A percentile compares a stretch with the other conserved stretches of the same genome.
Evolutionary conservation across 2,888 invertebrate species (phyloP).

Genomic region (Eupithecia tripunctaria): DNA sequence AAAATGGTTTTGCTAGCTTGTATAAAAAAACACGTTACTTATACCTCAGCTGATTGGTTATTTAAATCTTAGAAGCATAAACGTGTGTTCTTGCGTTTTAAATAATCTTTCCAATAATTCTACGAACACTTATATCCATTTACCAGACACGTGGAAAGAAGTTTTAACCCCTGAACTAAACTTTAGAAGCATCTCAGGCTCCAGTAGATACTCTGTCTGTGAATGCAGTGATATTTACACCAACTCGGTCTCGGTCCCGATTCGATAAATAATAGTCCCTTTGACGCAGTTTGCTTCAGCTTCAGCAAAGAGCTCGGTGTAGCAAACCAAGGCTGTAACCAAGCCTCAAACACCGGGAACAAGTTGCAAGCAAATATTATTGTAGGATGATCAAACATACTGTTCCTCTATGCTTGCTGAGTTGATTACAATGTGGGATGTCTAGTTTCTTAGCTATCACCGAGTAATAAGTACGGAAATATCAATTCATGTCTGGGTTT

Average conservation of each 20-base stretch:
- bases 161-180: background rate
- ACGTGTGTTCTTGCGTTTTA: background rate
- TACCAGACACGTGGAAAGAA: background rate
- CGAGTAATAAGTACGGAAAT: background rate
- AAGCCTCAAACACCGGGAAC: constrained; percentile 13
- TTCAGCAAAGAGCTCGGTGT: constrained; percentile 20
- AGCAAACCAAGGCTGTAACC: constrained; percentile 30
- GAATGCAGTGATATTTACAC: constrained; percentile 6
- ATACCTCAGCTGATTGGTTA: background rate
- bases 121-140: background rate
- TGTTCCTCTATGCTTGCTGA: constrained; percentile 26
- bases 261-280: constrained; percentile 5
- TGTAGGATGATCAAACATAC: constrained; percentile 63
- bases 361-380: constrained; percentile 65
- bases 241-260: background rate
- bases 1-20: background rate
- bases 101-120: background rate
- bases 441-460: background rate
- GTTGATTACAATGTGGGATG: constrained; percentile 20
- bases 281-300: background rate
- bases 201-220: background rate
- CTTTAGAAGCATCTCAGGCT: background rate
- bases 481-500: background rate
- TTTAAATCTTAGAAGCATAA: background rate
- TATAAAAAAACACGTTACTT: background rate